A percentile compares a stretch with the other conserved stretches of the same genome.
Evolutionary conservation across 2,888 invertebrate species (phyloP).

Genomic region (Phaedon cochleariae): DNA sequence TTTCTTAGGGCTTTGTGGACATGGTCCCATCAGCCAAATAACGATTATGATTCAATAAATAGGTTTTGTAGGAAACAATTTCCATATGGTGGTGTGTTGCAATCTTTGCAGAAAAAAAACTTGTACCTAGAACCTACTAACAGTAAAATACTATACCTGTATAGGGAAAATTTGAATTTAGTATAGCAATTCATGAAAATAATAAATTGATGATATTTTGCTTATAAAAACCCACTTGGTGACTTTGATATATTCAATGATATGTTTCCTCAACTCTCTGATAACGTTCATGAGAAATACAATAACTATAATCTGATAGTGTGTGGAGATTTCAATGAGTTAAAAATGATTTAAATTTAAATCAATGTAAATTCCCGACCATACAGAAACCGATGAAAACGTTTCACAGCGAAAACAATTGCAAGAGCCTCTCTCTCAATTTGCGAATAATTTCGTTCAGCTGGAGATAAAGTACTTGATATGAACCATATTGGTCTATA

Average conservation of each 20-base stretch:
- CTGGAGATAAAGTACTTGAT: no score
- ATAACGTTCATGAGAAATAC: background rate
- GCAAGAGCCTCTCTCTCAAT: no score
- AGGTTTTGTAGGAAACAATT: conserved; percentile 1
- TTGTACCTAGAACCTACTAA: background rate
- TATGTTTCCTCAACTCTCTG: background rate
- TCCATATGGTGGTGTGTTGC: conserved; percentile 1
- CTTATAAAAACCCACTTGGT: background rate
- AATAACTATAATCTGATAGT: background rate
- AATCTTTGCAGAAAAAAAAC: background rate
- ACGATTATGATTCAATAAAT: background rate
- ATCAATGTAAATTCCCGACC: no score
- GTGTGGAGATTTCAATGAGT: background rate
- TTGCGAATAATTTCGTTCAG: no score
- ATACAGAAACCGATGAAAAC: no score
- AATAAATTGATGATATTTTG: background rate
- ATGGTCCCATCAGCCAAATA: no score
- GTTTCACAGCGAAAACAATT: no score
- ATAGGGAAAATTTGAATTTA: background rate
- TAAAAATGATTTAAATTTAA: background rate
- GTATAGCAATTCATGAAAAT: background rate
- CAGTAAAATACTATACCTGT: background rate
- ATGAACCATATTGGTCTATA: no score
- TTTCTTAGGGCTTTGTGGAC: no score
- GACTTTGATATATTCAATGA: background rate